Percentiles rank a stretch among this genome's conserved stretches.
phyloP scores from a whole-genome alignment of 2,797 vertebrate species.

The Scolopax rusticola region DNA sequence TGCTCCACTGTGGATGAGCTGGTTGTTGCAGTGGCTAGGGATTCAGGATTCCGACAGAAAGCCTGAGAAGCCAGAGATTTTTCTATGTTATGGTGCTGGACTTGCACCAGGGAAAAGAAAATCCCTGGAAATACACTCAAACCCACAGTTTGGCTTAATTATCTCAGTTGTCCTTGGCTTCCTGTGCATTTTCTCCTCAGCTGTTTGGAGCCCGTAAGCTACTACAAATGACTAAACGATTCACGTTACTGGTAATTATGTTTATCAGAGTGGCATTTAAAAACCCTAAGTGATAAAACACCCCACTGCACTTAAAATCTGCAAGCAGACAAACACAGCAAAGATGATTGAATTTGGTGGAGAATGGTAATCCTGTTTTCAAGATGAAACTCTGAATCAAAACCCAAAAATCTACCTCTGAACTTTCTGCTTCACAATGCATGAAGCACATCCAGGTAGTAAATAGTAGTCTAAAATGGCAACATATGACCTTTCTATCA shows the following conservation, averaged over 20 bases:
- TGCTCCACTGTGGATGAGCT: fast-evolving
- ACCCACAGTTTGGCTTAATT: not conserved
- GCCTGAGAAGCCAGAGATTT: not conserved
- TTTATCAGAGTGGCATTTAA: not conserved
- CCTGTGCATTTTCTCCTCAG: constrained; percentile 1
- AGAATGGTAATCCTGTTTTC: not conserved
- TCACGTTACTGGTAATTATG: not conserved
- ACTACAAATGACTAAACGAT: not conserved
- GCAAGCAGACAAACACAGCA: not conserved
- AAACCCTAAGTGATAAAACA: not conserved
- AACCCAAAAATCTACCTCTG: not conserved
- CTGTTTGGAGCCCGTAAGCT: not conserved
- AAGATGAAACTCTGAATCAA: not conserved
- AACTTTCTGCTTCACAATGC: not conserved
- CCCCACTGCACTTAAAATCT: not conserved
- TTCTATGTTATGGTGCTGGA: not conserved
- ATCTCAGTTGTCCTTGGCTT: not conserved
- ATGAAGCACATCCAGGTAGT: not conserved
- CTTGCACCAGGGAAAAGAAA: not conserved
- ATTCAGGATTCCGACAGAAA: fast-evolving
- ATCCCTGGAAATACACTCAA: constrained; percentile 3
- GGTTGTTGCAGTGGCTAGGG: not conserved
- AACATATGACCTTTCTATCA: not conserved
- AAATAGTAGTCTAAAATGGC: not conserved
- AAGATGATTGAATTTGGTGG: not conserved